These are phyloP conservation scores for Gymnopithys bicolor DNA, from an alignment of 2,797 vertebrate species.

Conservation along the genomic window DNA sequence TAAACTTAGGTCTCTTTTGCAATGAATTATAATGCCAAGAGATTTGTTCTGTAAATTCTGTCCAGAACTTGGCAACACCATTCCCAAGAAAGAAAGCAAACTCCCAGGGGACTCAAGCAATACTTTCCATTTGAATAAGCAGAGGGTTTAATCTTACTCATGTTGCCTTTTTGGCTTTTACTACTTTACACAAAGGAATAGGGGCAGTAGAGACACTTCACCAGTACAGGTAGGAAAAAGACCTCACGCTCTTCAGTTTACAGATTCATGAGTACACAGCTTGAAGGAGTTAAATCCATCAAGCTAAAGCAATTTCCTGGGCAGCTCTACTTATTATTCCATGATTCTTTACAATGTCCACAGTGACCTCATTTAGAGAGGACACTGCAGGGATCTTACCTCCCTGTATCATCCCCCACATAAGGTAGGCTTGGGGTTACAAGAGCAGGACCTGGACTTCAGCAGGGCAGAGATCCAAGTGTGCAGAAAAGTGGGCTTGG, in stretches of 20 bases:
- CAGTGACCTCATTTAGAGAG: background rate
- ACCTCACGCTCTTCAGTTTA: background rate
- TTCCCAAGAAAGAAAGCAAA: slow-evolving; percentile 19
- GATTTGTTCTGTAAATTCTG: slow-evolving; percentile 58
- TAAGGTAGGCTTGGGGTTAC: background rate
- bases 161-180: background rate
- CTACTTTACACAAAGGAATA: background rate
- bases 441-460: background rate
- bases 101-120: background rate
- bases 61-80: slow-evolving; percentile 50
- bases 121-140: slow-evolving; percentile 48
- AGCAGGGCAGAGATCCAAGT: background rate
- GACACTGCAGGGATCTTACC: background rate
- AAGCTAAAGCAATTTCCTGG: background rate
- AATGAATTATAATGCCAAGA: slow-evolving; percentile 50
- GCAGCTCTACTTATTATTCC: background rate
- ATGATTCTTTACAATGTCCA: background rate
- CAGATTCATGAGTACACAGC: background rate
- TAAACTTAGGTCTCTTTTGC: slow-evolving; percentile 48
- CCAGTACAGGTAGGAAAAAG: background rate
- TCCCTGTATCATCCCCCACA: background rate
- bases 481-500: background rate
- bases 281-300: background rate
- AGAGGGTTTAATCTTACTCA: background rate
- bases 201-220: background rate